Conservation (phyloP, 2,113 vertebrate genomes). For the Neogobius melanostomus region DNA sequence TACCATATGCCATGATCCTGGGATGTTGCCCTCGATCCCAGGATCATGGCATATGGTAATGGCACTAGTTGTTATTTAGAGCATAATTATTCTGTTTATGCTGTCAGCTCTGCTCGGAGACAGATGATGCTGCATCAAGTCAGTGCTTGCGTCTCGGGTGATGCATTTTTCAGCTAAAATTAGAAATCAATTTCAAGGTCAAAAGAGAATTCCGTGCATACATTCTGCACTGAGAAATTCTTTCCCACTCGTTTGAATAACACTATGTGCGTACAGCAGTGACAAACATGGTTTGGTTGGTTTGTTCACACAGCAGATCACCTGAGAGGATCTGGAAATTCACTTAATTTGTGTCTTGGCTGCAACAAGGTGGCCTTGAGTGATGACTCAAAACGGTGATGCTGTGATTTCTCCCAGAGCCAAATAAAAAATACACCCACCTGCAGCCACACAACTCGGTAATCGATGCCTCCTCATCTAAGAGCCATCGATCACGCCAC, state of each 20-base stretch:
- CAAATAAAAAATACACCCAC: slow-evolving; percentile 12
- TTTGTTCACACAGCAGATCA: slow-evolving; percentile 19
- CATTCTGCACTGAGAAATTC: slow-evolving; percentile 7
- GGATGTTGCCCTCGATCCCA: not conserved
- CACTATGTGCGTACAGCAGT: not conserved
- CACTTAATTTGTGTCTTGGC: slow-evolving; percentile 16
- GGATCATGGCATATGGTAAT: slow-evolving; percentile 21
- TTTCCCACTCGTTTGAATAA: not conserved
- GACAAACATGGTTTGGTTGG: not conserved
- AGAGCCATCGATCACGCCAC: slow-evolving; percentile 47
- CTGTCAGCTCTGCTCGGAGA: slow-evolving; percentile 18
- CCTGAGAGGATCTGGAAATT: slow-evolving; percentile 18
- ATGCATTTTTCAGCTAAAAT: slow-evolving; percentile 15
- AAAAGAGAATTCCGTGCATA: slow-evolving; percentile 1
- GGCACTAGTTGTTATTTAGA: slow-evolving; percentile 31
- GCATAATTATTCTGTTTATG: slow-evolving; percentile 12
- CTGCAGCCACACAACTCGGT: slow-evolving; percentile 12
- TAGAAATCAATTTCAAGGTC: slow-evolving; percentile 27
- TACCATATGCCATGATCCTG: no score
- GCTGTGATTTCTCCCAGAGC: slow-evolving; percentile 31
- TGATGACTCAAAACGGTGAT: slow-evolving; percentile 38
- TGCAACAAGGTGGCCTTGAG: slow-evolving; percentile 14
- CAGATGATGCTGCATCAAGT: slow-evolving; percentile 9
- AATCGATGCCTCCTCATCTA: slow-evolving; percentile 52
- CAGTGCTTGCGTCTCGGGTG: slow-evolving; percentile 24